These are phyloP conservation scores for Spilarctia lutea DNA, from an alignment of 2,888 invertebrate genomes.

Conservation along the genomic window DNA sequence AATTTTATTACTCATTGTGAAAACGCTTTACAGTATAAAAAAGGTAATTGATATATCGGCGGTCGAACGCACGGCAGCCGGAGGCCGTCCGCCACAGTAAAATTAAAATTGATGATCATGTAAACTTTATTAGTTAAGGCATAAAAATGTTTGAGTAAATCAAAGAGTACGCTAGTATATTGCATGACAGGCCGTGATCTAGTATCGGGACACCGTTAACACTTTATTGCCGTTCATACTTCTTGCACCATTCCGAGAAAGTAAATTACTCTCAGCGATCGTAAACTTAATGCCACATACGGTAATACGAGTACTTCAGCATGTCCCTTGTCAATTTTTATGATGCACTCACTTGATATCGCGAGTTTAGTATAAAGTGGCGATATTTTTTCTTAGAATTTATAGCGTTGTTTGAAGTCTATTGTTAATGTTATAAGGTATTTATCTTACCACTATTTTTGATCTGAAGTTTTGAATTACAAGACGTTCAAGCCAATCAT, in stretches of 20 bases:
- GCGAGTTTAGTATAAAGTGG: slow-evolving; percentile 42
- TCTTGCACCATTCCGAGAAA: slow-evolving; percentile 81
- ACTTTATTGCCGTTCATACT: slow-evolving; percentile 80
- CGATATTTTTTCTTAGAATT: slow-evolving; percentile 38
- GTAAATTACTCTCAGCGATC: slow-evolving; percentile 79
- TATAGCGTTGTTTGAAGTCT: slow-evolving; percentile 12
- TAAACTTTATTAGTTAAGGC: slow-evolving; percentile 79
- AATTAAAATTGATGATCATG: slow-evolving; percentile 83
- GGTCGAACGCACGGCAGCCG: slow-evolving; percentile 63
- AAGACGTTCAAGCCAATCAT: background rate
- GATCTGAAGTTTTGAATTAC: background rate
- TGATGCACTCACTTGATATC: slow-evolving; percentile 76
- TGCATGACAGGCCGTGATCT: slow-evolving; percentile 61
- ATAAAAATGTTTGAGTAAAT: slow-evolving; percentile 79
- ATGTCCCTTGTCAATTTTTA: slow-evolving; percentile 81
- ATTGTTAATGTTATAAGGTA: slow-evolving; percentile 28
- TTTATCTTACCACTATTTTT: background rate
- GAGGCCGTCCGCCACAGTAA: slow-evolving; percentile 69
- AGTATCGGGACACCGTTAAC: slow-evolving; percentile 73
- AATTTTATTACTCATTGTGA: slow-evolving; percentile 44
- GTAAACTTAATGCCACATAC: slow-evolving; percentile 82
- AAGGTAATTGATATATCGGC: slow-evolving; percentile 74
- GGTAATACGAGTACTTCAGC: slow-evolving; percentile 77
- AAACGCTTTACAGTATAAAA: slow-evolving; percentile 57
- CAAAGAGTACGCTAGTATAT: slow-evolving; percentile 65